Conservation (phyloP, 2,797 vertebrate genomes). For the Tokudaia tokunoshimensis region DNA sequence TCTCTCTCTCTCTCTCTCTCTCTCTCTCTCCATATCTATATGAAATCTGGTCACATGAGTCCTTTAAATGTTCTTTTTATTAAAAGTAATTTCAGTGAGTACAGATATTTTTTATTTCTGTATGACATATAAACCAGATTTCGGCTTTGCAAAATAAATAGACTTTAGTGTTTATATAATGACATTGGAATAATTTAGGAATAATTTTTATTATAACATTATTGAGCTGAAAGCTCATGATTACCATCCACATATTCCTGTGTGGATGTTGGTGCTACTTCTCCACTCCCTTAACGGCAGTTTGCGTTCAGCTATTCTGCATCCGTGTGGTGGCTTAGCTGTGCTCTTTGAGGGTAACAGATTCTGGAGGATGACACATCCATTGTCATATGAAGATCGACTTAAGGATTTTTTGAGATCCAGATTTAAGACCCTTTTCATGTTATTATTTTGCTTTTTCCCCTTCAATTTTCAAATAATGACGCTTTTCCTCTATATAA, state of each 20-base stretch:
- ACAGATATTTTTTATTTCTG: not conserved
- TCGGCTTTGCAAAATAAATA: not conserved
- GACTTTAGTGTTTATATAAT: not conserved
- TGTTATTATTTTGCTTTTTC: not conserved
- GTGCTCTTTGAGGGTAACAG: not conserved
- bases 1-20: not conserved
- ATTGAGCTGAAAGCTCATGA: not conserved
- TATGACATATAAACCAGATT: not conserved
- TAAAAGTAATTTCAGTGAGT: not conserved
- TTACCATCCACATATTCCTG: not conserved
- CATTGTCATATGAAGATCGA: not conserved
- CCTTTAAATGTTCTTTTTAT: not conserved
- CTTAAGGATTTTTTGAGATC: not conserved
- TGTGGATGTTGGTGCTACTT: not conserved
- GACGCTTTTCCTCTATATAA: not conserved
- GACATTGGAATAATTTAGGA: not conserved
- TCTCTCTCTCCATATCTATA: not conserved
- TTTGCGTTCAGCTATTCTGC: not conserved
- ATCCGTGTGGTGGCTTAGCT: not conserved
- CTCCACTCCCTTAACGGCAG: not conserved
- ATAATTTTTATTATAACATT: not conserved
- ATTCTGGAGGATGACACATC: not conserved
- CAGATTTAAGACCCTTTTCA: not conserved
- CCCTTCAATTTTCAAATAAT: not conserved
- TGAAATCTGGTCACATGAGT: not conserved